Evolutionary conservation across 1,140 invertebrate genomes (phyloP).

Genomic region (Atopsyche davidsoni): DNA sequence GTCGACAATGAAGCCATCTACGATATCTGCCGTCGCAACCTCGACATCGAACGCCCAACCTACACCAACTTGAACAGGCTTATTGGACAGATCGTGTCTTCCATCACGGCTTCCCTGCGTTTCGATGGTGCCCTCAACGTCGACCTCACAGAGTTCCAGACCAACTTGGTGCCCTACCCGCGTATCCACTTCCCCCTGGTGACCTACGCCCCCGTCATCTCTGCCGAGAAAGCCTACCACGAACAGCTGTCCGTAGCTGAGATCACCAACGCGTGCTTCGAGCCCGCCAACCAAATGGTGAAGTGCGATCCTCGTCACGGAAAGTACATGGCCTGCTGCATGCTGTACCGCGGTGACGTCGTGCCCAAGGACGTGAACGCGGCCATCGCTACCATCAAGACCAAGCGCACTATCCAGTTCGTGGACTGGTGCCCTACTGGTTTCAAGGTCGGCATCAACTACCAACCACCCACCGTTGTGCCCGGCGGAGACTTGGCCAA

Average conservation of each 20-base stretch:
- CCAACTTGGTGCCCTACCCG: constrained; percentile 80
- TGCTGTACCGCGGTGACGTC: constrained; percentile 72
- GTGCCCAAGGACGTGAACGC: constrained; percentile 77
- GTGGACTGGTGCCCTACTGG: constrained; percentile 90
- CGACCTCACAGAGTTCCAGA: constrained; percentile 86
- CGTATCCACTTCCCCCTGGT: constrained; percentile 79
- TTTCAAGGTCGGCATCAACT: constrained; percentile 77
- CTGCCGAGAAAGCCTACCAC: constrained; percentile 81
- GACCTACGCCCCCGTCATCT: constrained; percentile 81
- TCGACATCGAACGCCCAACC: constrained; percentile 81
- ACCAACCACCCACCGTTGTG: constrained; percentile 75
- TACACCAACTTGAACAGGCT: constrained; percentile 75
- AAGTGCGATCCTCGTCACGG: constrained; percentile 85
- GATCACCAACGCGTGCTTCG: constrained; percentile 86
- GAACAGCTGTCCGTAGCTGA: constrained; percentile 77
- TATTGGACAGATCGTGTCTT: constrained; percentile 81
- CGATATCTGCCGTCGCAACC: constrained; percentile 82
- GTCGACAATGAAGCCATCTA: constrained; percentile 85
- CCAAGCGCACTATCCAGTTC: constrained; percentile 79
- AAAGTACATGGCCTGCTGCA: constrained; percentile 87
- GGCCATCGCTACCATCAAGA: constrained; percentile 80
- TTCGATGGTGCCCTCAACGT: constrained; percentile 87
- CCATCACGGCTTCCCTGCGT: constrained; percentile 80
- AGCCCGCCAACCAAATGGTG: constrained; percentile 89
- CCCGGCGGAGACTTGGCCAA: constrained; percentile 74